Base-by-base conservation (phyloP, 2,797 vertebrate species). In the Bradypodion ventrale region DNA sequence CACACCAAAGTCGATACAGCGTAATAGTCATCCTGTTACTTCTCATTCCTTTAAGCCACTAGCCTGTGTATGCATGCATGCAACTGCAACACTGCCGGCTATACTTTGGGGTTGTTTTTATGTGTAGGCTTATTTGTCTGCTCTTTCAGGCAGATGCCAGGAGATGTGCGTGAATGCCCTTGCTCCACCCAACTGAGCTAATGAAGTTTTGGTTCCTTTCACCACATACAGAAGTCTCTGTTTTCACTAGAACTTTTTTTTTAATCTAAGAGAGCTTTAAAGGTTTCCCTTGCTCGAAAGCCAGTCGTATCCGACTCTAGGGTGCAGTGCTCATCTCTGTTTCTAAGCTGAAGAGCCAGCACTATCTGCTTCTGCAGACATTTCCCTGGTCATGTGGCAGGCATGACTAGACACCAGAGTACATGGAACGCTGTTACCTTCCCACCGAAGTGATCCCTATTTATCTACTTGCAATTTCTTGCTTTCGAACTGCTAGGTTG, bases 161-260 rank as follows among this genome's bases (percentile, higher is more conserved):
- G 84, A 80, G 84, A 85, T 85, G 60, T 19, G 78, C 78, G 37
- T 42, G 5, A 15, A 9, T 85, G 72, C 78, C 6, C 52, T 44
- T 7, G 68, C 78, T 85, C 72, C 78, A 69, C 78, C 78, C 78
- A 75, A 16, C 37, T 80, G 29, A 80, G 60, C 82, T 56, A 63
- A 75, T 27, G 70, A 66, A 27, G 19, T 44, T 44, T 19, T 40
- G 7, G 15, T 29, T 68, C 37, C 52, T 65, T 37, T 66, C 27
- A 23, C 70, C 27, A 37, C 65, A 62, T 46, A 59, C 8, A 2
- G 9, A 59, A 80, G 78, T 72, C n/a, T 80, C 63, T 9, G n/a
- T 75, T 49, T 68, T 74, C 42, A 52, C 44, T 75, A 40, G 2
- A 8, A n/a, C n/a, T 29, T 1, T 12, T 40, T 37, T 52, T 68